A percentile compares a stretch with the other conserved stretches of the same genome.
phyloP scores from a whole-genome alignment of 2,797 vertebrate genomes.

The Vespertilio murinus region DNA sequence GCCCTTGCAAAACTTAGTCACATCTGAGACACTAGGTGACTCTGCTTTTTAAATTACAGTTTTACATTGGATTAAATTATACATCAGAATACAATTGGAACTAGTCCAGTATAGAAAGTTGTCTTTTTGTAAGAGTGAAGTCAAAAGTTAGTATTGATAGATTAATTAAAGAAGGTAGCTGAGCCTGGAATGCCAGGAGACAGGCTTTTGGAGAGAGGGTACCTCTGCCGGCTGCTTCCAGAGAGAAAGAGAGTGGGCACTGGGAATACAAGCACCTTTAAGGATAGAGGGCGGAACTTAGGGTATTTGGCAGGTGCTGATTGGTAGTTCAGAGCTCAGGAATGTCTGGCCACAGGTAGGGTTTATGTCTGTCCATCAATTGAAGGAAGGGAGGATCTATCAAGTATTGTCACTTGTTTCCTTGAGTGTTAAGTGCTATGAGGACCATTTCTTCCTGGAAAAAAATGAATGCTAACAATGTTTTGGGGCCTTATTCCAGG shows the following conservation, averaged over 20 bases:
- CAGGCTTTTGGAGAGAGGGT: too few relatives aligned
- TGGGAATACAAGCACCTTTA: too few relatives aligned
- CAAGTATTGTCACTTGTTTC: slow-evolving; percentile 48
- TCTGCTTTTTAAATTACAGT: slow-evolving; percentile 57
- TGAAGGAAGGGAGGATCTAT: too few relatives aligned
- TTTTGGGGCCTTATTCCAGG: slow-evolving; percentile 13
- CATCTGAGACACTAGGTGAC: background rate
- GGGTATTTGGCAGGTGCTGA: too few relatives aligned
- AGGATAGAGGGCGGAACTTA: too few relatives aligned
- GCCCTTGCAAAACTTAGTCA: background rate
- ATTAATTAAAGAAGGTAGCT: too few relatives aligned
- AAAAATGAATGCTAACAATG: slow-evolving; percentile 15
- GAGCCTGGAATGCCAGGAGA: too few relatives aligned
- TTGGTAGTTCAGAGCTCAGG: too few relatives aligned
- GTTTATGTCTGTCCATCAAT: too few relatives aligned
- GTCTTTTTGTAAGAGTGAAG: slow-evolving; percentile 56
- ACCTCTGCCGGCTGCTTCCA: too few relatives aligned
- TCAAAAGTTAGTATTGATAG: slow-evolving; percentile 28
- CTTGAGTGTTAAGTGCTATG: slow-evolving; percentile 58
- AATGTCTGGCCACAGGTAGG: too few relatives aligned
- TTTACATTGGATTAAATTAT: slow-evolving; percentile 51
- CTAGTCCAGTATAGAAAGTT: background rate
- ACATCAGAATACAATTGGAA: slow-evolving; percentile 31
- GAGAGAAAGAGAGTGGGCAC: too few relatives aligned
- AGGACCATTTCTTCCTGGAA: slow-evolving; percentile 45